Percentiles rank a stretch among this genome's conserved stretches.
These are phyloP conservation scores for Labeo calbasu DNA, from an alignment of 2,797 vertebrate genomes.

Conservation along the genomic window DNA sequence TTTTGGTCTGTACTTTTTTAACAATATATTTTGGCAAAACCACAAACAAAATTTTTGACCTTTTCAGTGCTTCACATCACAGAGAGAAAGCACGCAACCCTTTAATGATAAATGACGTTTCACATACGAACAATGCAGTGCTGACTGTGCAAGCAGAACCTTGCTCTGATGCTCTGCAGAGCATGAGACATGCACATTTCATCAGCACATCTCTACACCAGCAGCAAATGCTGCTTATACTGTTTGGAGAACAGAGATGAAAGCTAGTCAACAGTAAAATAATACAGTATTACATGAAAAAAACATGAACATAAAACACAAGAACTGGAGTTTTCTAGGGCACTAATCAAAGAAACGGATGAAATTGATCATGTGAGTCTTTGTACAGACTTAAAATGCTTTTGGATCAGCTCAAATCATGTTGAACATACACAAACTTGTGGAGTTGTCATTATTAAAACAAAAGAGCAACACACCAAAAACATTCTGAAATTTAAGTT, in stretches of 20 bases:
- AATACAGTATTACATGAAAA: too few relatives aligned
- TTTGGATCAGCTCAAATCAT: neutral
- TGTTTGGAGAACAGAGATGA: neutral
- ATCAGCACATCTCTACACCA: slow-evolving; percentile 12
- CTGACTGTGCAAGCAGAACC: slow-evolving; percentile 5
- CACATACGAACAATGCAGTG: neutral
- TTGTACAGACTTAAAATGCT: neutral
- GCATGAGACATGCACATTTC: neutral
- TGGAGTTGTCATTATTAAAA: neutral
- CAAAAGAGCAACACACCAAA: neutral
- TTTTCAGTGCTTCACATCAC: slow-evolving; percentile 13
- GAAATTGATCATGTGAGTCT: neutral
- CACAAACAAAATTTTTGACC: neutral
- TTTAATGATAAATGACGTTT: slow-evolving; percentile 2
- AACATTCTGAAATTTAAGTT: neutral
- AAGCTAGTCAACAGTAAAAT: neutral
- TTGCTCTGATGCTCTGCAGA: neutral
- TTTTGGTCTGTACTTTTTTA: neutral
- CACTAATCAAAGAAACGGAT: neutral
- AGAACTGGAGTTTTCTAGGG: neutral
- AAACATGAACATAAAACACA: too few relatives aligned
- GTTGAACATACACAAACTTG: neutral
- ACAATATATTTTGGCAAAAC: neutral
- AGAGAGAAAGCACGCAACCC: neutral
- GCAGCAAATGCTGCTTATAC: neutral